phyloP scores from a whole-genome alignment of 2,113 vertebrate genomes.

The Podocnemis expansa region DNA sequence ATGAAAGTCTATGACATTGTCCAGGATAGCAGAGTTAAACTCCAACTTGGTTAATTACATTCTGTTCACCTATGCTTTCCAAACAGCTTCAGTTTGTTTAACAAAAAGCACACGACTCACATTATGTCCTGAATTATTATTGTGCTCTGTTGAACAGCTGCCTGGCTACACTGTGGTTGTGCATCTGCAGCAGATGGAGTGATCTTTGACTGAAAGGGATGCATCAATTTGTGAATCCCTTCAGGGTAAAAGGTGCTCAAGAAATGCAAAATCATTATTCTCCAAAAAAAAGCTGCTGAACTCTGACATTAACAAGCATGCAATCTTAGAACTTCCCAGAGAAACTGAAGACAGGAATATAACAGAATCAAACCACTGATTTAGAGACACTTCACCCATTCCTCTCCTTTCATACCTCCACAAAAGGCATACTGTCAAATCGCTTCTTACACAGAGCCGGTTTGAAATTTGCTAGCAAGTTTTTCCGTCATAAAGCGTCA shows the following conservation, averaged over 20 bases:
- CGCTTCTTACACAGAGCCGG: not conserved
- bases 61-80: not conserved
- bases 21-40: rapidly evolving
- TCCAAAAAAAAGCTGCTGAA: not conserved
- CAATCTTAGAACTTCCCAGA: not conserved
- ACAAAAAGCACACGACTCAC: not conserved
- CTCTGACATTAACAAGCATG: not conserved
- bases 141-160: not conserved
- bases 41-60: not conserved
- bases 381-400: rapidly evolving
- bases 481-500: not conserved
- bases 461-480: not conserved
- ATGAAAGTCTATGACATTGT: rapidly evolving
- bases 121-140: not conserved
- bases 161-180: not conserved
- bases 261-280: not conserved
- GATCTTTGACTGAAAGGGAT: rapidly evolving
- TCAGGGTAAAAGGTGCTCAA: not conserved
- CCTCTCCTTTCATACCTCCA: not conserved
- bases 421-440: not conserved
- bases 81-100: not conserved
- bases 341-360: not conserved
- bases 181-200: rapidly evolving
- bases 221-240: not conserved
- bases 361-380: not conserved